Percentiles rank a stretch among this genome's conserved stretches.
Conservation (phyloP, 1,140 invertebrate species). For the Adelges cooleyi region DNA sequence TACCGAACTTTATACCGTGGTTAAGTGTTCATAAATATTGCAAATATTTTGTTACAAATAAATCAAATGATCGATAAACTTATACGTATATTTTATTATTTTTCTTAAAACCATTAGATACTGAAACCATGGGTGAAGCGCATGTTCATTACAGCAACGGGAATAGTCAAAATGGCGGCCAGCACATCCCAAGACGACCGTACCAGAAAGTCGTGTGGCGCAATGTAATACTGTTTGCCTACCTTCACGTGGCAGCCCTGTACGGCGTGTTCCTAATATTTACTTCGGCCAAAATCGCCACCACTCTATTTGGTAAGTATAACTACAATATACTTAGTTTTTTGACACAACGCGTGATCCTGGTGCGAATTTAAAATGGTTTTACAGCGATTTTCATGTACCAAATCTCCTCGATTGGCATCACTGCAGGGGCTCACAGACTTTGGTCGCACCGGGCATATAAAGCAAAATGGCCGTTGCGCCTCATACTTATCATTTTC, state of each 20-base stretch:
- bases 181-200: not conserved
- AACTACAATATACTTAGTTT: not conserved
- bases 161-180: not conserved
- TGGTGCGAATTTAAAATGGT: no score
- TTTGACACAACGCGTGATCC: no score
- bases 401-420: constrained; percentile 58
- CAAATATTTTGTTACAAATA: no score
- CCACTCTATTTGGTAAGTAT: constrained; percentile 58
- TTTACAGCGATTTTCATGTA: constrained; percentile 46
- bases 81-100: no score
- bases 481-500: constrained; percentile 58
- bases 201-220: constrained; percentile 60
- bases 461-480: constrained; percentile 81
- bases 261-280: constrained; percentile 58
- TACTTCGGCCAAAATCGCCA: constrained; percentile 47
- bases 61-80: no score
- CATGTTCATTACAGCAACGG: no score
- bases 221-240: constrained; percentile 74
- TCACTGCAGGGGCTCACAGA: constrained; percentile 89
- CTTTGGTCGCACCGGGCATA: constrained; percentile 90
- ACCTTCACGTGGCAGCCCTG: constrained; percentile 54
- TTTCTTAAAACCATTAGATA: no score
- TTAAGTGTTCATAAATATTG: no score
- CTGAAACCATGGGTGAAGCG: not conserved
- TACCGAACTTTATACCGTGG: no score